A percentile compares a stretch with the other conserved stretches of the same genome.
Evolutionary conservation across 1,140 invertebrate genomes (phyloP).

Genomic region (Gyrodactylus salaris): DNA sequence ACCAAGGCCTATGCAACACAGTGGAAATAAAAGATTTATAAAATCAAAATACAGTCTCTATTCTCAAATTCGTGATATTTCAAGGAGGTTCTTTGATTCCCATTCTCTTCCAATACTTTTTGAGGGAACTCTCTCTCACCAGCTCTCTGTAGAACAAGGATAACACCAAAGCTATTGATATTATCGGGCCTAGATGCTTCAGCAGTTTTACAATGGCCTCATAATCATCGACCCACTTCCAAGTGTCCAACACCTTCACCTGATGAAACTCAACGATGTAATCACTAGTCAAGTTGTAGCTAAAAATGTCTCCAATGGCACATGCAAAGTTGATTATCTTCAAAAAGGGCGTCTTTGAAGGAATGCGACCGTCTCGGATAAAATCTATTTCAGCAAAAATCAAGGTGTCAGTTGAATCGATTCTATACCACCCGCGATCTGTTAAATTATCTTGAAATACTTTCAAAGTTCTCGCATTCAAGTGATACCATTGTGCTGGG

Average conservation of each 20-base stretch:
- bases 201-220: neutral
- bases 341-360: neutral
- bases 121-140: neutral
- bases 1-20: too few species aligned
- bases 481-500: neutral
- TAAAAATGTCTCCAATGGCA: neutral
- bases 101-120: neutral
- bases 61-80: too few species aligned
- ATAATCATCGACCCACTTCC: neutral
- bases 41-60: too few species aligned
- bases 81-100: neutral
- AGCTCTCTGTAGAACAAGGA: neutral
- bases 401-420: neutral
- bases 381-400: neutral
- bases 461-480: neutral
- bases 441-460: neutral
- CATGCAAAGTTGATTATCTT: neutral
- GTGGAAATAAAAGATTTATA: too few species aligned
- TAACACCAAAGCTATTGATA: neutral
- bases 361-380: neutral
- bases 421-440: neutral
- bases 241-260: neutral
- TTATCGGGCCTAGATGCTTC: neutral
- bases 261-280: neutral
- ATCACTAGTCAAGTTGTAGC: neutral